Evolutionary conservation across 2,797 vertebrate genomes (phyloP).

Genomic region (Steatocranus sp.): DNA sequence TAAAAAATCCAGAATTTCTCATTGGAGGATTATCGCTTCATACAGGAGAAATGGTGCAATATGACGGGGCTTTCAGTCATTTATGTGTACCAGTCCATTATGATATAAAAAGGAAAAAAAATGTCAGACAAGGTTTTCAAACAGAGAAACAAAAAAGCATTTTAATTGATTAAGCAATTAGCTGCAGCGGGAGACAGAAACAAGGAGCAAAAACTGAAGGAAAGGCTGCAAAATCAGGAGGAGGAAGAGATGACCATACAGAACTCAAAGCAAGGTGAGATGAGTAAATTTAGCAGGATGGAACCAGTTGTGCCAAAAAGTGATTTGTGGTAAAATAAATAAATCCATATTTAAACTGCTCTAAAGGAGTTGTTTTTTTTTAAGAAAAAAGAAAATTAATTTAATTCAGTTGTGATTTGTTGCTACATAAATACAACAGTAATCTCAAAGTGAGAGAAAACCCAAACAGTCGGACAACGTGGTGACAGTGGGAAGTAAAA

Average conservation of each 20-base stretch:
- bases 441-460: not conserved
- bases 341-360: not conserved
- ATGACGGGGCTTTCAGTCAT: not conserved
- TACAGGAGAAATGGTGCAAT: not conserved
- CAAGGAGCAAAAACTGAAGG: not conserved
- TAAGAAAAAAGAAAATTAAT: too few relatives aligned
- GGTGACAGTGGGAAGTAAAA: not conserved
- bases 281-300: not conserved
- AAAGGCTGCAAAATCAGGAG: not conserved
- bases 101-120: not conserved
- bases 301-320: not conserved
- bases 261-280: not conserved
- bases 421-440: too few relatives aligned
- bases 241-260: not conserved
- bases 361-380: too few relatives aligned
- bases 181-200: not conserved
- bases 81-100: not conserved
- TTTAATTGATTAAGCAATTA: not conserved
- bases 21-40: not conserved
- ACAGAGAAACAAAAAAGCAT: not conserved
- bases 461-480: not conserved
- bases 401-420: too few relatives aligned
- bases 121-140: not conserved
- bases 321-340: not conserved
- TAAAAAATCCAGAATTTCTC: not conserved